These are phyloP conservation scores for Amblyopsis rosae DNA, from an alignment of 2,113 vertebrate species.

Conservation along the genomic window DNA sequence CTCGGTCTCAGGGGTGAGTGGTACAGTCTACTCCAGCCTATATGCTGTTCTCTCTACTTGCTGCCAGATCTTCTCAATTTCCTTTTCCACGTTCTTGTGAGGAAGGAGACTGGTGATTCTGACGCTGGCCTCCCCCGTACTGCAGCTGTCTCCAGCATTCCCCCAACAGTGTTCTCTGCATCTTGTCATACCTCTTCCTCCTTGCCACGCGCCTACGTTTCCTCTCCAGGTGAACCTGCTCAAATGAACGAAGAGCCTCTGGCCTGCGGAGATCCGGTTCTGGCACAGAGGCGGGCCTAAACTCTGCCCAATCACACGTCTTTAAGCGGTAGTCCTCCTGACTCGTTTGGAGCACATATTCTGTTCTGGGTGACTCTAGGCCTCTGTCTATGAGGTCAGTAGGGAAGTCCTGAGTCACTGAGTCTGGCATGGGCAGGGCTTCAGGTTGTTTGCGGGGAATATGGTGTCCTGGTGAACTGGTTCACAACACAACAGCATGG, in stretches of 20 bases:
- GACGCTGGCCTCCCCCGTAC: neutral
- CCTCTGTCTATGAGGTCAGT: conserved; percentile 21
- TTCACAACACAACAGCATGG: neutral
- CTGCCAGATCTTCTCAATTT: conserved; percentile 71
- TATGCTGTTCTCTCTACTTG: conserved; percentile 65
- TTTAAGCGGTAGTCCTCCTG: conserved; percentile 46
- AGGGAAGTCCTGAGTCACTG: conserved; percentile 62
- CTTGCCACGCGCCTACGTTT: conserved; percentile 64
- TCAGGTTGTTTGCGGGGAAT: conserved; percentile 32
- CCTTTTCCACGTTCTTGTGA: conserved; percentile 49
- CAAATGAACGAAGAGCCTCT: conserved; percentile 4
- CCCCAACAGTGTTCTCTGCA: conserved; percentile 54
- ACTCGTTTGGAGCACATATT: conserved; percentile 29
- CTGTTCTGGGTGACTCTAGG: conserved; percentile 25
- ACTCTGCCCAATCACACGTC: conserved; percentile 69
- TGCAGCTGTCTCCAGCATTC: neutral
- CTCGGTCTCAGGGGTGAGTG: conserved; percentile 28
- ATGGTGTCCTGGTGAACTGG: conserved; percentile 45
- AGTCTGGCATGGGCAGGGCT: conserved; percentile 52
- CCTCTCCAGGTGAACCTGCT: conserved; percentile 50
- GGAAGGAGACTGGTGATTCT: conserved; percentile 25
- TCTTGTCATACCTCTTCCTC: conserved; percentile 63
- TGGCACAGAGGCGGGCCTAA: neutral
- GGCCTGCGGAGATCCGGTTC: neutral
- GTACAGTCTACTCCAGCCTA: conserved; percentile 45